Conservation (phyloP, 2,797 vertebrate genomes). For the Gastrophryne carolinensis region DNA sequence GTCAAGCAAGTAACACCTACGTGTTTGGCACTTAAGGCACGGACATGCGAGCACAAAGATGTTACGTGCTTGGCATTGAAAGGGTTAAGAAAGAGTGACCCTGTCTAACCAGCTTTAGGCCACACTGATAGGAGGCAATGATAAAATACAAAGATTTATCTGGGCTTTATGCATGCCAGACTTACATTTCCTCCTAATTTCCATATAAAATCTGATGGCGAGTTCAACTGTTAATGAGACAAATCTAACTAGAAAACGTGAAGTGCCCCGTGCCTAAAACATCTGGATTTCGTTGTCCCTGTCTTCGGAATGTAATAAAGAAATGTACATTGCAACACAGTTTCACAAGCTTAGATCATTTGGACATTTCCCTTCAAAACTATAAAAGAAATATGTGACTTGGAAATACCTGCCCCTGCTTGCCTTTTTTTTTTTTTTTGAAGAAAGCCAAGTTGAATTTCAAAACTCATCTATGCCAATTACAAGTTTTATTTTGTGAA, state of each 20-base stretch:
- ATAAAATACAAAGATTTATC: too few species aligned
- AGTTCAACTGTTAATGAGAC: background rate
- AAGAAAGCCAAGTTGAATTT: background rate
- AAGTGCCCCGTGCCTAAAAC: background rate
- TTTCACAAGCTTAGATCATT: conserved; percentile 16
- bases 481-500: background rate
- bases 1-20: too few species aligned
- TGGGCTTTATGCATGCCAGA: too few species aligned
- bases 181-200: too few species aligned
- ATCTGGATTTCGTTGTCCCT: conserved; percentile 25
- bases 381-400: conserved; percentile 37
- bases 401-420: conserved; percentile 34
- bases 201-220: too few species aligned
- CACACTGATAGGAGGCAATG: too few species aligned
- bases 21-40: too few species aligned
- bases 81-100: too few species aligned
- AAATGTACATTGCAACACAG: conserved; percentile 33
- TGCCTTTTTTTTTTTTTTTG: background rate
- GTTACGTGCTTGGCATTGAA: too few species aligned
- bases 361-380: conserved; percentile 5
- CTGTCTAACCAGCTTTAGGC: too few species aligned
- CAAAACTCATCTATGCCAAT: background rate
- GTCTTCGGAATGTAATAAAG: conserved; percentile 12
- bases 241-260: background rate
- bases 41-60: too few species aligned